Conservation (phyloP, 2,113 vertebrate genomes). For the Parotia lawesii region DNA sequence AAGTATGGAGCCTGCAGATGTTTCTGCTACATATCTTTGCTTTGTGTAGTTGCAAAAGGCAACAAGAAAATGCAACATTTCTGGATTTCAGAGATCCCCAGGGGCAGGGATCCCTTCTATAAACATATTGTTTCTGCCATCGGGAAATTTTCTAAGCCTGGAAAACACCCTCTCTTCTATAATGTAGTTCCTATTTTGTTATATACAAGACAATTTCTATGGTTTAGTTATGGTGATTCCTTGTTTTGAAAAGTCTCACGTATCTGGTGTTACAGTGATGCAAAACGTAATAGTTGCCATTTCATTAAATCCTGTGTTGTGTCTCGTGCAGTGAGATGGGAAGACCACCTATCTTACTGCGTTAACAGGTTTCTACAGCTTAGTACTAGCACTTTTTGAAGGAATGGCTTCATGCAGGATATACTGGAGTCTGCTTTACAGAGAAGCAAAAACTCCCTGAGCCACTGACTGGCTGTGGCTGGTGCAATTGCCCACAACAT, state of each 20-base stretch:
- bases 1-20: neutral
- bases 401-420: neutral
- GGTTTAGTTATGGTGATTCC: neutral
- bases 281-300: neutral
- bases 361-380: neutral
- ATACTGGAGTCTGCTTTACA: neutral
- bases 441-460: neutral
- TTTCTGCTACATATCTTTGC: neutral
- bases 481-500: neutral
- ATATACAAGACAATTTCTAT: neutral
- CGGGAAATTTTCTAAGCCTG: neutral
- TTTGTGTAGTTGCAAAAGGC: neutral
- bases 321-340: neutral
- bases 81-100: neutral
- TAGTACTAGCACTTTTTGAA: neutral
- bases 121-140: neutral
- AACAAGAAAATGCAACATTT: neutral
- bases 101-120: neutral
- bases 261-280: neutral
- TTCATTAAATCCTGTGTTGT: neutral
- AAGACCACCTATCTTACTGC: neutral
- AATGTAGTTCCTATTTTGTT: neutral
- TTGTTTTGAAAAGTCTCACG: neutral
- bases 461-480: neutral
- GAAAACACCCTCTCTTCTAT: neutral